Evolutionary conservation across 2,113 vertebrate genomes (phyloP), one percentile per base, ranked within the genome.

Genomic region (Vidua chalybeata): DNA sequence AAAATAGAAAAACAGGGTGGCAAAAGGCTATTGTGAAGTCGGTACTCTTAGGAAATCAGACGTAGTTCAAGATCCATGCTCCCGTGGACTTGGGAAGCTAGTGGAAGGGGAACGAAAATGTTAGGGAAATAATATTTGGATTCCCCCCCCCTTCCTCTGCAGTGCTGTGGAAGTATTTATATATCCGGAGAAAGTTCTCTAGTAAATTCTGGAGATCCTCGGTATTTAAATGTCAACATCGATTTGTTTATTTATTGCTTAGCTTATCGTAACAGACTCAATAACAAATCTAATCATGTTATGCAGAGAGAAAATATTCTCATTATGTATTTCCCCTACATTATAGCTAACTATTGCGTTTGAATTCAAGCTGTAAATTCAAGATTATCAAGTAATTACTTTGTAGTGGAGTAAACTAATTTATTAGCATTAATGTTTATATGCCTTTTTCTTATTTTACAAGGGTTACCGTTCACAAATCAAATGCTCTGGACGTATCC

Each of bases 211-310:
- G 89, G 97, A 97, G 96, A 97, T 97, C 97, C 97, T 97, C 96
- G 90, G 96, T 97, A 98, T 98, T 98, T 98, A 98, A 98, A 97
- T 98, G 98, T 98, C 97, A 98, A 95, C 97, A 98, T 98, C 96
- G 96, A 98, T 98, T 98, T 97, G 96, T 98, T 98, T 98, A 98
- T 98, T 98, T 98, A 98, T 98, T 98, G 97, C 98, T 97, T 96
- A 97, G 95, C 95, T 97, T 97, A 98, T 97, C 95, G 92, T 97
- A 98, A 98, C 97, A 80, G 98, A 98, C 97, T 97, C 94, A 97
- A 95, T 98, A 98, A 98, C 97, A 98, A 98, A 98, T 98, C 98
- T 98, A 97, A 98, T 97, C 96, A 96, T 97, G 97, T 96, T 97
- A 96, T 96, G 91, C 78, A 85, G 83, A 75, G 69, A 92, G 96